These are phyloP conservation scores for Drosophila varians DNA, from an alignment of 1,140 invertebrate species.

Conservation along the genomic window DNA sequence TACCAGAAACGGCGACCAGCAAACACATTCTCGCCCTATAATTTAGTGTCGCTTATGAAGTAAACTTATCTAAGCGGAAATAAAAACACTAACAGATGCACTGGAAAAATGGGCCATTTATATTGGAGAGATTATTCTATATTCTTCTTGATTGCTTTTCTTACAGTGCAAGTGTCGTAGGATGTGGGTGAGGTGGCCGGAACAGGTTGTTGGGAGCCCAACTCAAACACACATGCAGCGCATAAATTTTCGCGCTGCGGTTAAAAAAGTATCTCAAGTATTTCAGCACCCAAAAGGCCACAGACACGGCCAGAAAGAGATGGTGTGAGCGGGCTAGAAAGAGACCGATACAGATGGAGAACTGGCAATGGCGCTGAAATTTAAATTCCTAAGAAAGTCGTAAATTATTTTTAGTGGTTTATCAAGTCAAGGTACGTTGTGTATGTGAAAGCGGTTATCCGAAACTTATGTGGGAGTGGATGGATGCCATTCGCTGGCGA, in stretches of 20 bases:
- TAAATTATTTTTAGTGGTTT: constrained; percentile 82
- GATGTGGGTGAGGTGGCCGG: constrained; percentile 37
- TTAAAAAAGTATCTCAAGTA: constrained; percentile 66
- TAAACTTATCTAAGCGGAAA: constrained; percentile 82
- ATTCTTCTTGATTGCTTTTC: neutral
- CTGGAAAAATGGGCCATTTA: too few species aligned
- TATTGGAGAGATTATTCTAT: too few species aligned
- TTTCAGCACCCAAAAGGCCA: constrained; percentile 34
- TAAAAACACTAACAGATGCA: constrained; percentile 51
- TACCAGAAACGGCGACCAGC: constrained; percentile 60
- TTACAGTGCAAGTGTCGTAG: constrained; percentile 5
- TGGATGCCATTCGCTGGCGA: constrained; percentile 2
- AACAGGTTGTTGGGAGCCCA: constrained; percentile 71
- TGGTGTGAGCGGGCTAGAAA: neutral
- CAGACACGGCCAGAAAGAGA: constrained; percentile 5
- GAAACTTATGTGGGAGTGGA: constrained; percentile 36
- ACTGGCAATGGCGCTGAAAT: constrained; percentile 67
- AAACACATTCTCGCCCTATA: constrained; percentile 74
- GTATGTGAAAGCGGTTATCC: constrained; percentile 41
- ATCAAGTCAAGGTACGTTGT: constrained; percentile 66
- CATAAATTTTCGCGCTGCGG: constrained; percentile 67
- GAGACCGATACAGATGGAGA: constrained; percentile 1
- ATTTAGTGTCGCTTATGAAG: constrained; percentile 82
- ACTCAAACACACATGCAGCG: constrained; percentile 51
- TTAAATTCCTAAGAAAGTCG: constrained; percentile 78